A percentile compares a stretch with the other conserved stretches of the same genome.
Evolutionary conservation across 2,797 vertebrate species (phyloP).

Genomic region (Rhinichthys osculus): DNA sequence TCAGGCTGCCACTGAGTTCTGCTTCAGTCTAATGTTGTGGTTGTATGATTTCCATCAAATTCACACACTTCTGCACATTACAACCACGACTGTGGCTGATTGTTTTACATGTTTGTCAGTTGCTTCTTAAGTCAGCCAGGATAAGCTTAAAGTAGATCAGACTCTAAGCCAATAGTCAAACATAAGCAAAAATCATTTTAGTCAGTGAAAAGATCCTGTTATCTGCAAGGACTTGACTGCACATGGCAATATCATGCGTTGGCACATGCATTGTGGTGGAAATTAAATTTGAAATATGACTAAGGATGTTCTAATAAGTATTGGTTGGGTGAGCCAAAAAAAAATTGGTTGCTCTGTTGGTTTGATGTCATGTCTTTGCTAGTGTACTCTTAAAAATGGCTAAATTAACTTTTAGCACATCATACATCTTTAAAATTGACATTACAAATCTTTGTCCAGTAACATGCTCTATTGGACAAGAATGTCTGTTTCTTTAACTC

Average conservation of each 20-base stretch:
- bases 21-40: not conserved
- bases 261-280: not conserved
- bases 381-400: not conserved
- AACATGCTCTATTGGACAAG: not conserved
- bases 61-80: not conserved
- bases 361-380: not conserved
- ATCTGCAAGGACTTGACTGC: not conserved
- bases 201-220: not conserved
- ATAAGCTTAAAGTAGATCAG: not conserved
- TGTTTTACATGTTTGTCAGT: not conserved
- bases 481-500: not conserved
- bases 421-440: not conserved
- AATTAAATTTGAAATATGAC: not conserved
- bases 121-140: not conserved
- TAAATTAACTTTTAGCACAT: not conserved
- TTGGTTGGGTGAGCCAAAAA: not conserved
- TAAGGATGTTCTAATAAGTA: not conserved
- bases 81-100: not conserved
- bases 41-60: not conserved
- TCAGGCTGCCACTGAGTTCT: not conserved
- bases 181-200: not conserved
- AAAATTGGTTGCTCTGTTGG: not conserved
- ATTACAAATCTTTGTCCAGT: not conserved
- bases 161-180: not conserved
- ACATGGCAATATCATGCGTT: slow-evolving; percentile 7